Evolutionary conservation across 2,797 vertebrate genomes (phyloP), one percentile per base, ranked within the genome.

Genomic region (Phalloptychus januarius): DNA sequence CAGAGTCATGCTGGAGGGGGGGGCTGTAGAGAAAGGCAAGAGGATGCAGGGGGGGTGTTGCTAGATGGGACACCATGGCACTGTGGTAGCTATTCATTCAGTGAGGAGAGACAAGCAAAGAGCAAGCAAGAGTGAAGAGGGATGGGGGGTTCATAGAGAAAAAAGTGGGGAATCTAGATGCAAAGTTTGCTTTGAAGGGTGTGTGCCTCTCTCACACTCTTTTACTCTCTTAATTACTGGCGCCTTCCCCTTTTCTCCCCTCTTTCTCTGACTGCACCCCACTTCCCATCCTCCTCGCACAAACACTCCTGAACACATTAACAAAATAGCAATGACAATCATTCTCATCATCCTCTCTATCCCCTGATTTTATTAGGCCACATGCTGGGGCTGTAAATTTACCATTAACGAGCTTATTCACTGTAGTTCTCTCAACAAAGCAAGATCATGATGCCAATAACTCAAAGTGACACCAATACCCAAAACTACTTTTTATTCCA

Each of bases 381-480:
- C 95, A 93, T 95, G 94, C 93, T 94, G 93, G 38, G 93, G 94
- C 88, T 94, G 93, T 95, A 95, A 94, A 95, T 95, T 95, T 88
- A 90, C 88, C 88, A 92, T 94, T 94, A 94, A 95, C 92, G 88
- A 93, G 91, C 89, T 86, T 88, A 93, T 94, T 94, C 93, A 95
- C 90, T 91, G 90, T 86, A 78, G 86, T 88, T 89, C 86, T 91
- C 90, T 91, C 87, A 82, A 92, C 93, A 92, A 91, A 94, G 94
- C 92, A 92, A 87, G 88, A 92, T 88, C 87, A 85, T 86, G 87
- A 90, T 89, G 89, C 89, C 91, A 88, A 91, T 93, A 93, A 93
- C 89, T 95, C 91, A 92, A 83, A 87, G 88, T 80, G 86, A 93
- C 90, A 92, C 91, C 90, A 91, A 93, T 90, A 93, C 91, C 92